Percentiles rank a stretch among this genome's conserved stretches.
phyloP scores from a whole-genome alignment of 2,888 invertebrate genomes.

The Cacoxenus indagator region DNA sequence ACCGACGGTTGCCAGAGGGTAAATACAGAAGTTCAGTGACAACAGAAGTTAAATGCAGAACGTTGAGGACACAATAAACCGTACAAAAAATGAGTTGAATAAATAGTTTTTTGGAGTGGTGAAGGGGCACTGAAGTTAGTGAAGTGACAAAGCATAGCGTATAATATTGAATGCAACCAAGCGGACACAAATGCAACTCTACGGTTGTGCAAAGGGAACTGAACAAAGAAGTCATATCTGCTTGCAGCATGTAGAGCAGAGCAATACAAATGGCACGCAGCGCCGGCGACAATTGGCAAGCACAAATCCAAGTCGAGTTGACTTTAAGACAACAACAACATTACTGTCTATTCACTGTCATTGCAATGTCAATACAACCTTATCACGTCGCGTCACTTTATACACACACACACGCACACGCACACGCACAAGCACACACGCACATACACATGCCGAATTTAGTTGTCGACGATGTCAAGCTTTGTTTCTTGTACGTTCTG shows the following conservation, averaged over 20 bases:
- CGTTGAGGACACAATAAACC: background rate
- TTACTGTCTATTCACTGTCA: background rate
- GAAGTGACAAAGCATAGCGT: background rate
- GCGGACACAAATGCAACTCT: conserved; percentile 30
- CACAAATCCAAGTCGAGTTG: background rate
- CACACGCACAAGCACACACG: no score
- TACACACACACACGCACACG: no score
- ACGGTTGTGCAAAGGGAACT: no score
- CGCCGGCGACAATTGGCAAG: background rate
- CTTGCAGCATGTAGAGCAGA: no score
- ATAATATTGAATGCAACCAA: background rate
- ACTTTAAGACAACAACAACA: background rate
- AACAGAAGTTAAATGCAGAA: conserved; percentile 10
- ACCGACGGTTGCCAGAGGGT: no score
- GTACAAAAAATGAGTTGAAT: conserved; percentile 11
- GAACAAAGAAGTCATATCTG: no score
- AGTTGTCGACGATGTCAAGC: no score
- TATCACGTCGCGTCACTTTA: background rate
- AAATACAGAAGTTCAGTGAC: conserved; percentile 42
- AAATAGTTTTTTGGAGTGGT: background rate
- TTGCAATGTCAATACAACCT: conserved; percentile 5
- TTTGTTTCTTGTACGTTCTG: background rate
- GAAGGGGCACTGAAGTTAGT: background rate
- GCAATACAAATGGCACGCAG: background rate
- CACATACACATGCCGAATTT: no score